Base-by-base conservation (phyloP, 2,113 vertebrate genomes). In the Stictonetta naevosa region DNA sequence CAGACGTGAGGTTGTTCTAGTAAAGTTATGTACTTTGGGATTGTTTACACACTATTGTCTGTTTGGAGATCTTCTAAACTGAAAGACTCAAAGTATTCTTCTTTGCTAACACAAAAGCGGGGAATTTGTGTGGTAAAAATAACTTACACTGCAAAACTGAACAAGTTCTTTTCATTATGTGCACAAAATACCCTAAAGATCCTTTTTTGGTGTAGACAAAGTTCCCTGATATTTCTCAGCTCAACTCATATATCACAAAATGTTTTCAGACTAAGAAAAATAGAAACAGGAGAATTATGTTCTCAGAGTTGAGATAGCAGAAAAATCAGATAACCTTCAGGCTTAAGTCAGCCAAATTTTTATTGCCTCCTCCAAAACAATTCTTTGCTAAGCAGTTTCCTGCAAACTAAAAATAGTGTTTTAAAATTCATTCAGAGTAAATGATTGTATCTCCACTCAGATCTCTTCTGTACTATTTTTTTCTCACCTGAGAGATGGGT, bases 11-110 rank as follows among this genome's bases (percentile, higher is more conserved):
- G 95, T 97, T 97, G 96, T 96, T 96, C 95, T 95, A 36, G 92
- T 95, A 82, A 97, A 97, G 95, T 97, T 97, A 77, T 36, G 82
- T 97, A 94, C 95, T 97, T 92, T 91, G 92, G 78, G 79, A 95
- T 96, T 97, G 97, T 98, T 98, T 98, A 97, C 96, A 96, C 87
- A 87, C 97, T 96, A 79, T 94, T 97, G 96, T 98, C 91, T 89
- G 73, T 97, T 96, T 97, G 95, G 97, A 98, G 97, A 88, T 97
- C 95, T 95, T 94, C 95, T 96, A 96, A 96, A 96, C 88, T 31
- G 53, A 92, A 91, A 96, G 78, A 56, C 90, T 95, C 86, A 52
- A 88, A 97, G 81, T 96, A 86, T 96, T 92, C 94, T 82, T 92
- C 90, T 96, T 89, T 72, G 66, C 74, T 94, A 88, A 87, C 81